Evolutionary conservation across 2,888 invertebrate genomes (phyloP).

Genomic region (Sericinus montela): DNA sequence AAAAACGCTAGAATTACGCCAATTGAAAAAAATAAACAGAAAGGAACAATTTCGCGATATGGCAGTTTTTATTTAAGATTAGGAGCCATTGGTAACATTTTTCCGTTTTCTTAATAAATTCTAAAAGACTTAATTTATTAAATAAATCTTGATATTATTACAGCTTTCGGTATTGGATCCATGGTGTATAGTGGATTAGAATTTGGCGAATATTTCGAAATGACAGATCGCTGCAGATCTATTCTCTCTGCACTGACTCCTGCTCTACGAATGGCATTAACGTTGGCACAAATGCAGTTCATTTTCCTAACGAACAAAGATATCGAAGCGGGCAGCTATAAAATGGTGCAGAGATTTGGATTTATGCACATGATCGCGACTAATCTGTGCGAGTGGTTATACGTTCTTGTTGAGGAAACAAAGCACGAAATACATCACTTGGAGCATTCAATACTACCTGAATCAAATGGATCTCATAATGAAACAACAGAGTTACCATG

Average conservation of each 20-base stretch:
- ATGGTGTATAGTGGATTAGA: constrained; percentile 86
- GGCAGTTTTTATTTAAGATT: constrained; percentile 93
- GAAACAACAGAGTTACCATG: constrained; percentile 55
- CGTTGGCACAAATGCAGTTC: constrained; percentile 95
- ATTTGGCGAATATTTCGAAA: constrained; percentile 87
- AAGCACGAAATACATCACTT: constrained; percentile 91
- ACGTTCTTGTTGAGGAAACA: constrained; percentile 92
- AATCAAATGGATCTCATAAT: constrained; percentile 31
- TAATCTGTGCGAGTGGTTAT: constrained; percentile 95
- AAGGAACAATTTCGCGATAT: constrained; percentile 78
- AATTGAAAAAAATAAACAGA: constrained; percentile 54
- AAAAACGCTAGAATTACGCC: constrained; percentile 52
- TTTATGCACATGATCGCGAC: constrained; percentile 97
- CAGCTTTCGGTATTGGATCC: constrained; percentile 81
- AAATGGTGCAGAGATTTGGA: constrained; percentile 90
- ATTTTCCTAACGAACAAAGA: constrained; percentile 93
- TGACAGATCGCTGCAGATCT: constrained; percentile 82
- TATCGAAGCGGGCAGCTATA: constrained; percentile 80
- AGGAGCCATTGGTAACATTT: constrained; percentile 85
- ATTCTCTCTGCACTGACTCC: constrained; percentile 88
- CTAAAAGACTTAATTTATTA: neutral
- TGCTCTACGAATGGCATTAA: constrained; percentile 88
- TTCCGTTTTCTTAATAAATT: constrained; percentile 20
- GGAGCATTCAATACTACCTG: constrained; percentile 58
- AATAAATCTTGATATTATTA: constrained; percentile 15